Evolutionary conservation across 2,888 invertebrate genomes (phyloP).

Genomic region (Oegoconia quadripuncta): DNA sequence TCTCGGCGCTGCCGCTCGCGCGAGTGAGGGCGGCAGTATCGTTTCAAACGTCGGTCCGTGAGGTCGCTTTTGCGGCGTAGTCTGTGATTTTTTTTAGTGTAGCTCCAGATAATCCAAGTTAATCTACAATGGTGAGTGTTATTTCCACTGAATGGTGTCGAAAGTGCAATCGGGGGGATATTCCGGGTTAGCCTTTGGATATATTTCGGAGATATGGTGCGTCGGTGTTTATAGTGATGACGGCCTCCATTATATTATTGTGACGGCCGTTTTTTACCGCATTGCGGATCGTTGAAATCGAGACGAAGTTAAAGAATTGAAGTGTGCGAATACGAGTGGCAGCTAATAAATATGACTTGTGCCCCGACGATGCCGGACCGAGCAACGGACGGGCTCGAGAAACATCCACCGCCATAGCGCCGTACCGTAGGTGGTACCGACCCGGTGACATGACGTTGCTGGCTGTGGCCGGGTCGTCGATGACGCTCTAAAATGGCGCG

Average conservation of each 20-base stretch:
- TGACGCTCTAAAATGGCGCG: conserved; percentile 47
- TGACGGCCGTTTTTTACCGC: conserved; percentile 79
- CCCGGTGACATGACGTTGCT: conserved; percentile 56
- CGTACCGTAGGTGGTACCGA: conserved; percentile 63
- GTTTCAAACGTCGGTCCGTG: conserved; percentile 77
- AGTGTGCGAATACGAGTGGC: conserved; percentile 3
- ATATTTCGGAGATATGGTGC: conserved; percentile 70
- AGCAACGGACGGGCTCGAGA: conserved; percentile 46
- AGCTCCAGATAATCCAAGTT: conserved; percentile 80
- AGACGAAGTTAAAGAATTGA: conserved; percentile 21
- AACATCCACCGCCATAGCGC: conserved; percentile 61
- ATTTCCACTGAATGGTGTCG: conserved; percentile 61
- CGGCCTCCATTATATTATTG: conserved; percentile 78
- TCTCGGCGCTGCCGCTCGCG: conserved; percentile 72
- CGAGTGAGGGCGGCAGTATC: conserved; percentile 80
- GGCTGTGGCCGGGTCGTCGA: conserved; percentile 40
- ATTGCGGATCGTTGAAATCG: conserved; percentile 65
- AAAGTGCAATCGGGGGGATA: conserved; percentile 58
- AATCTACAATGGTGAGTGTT: conserved; percentile 80
- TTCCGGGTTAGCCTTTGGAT: conserved; percentile 40
- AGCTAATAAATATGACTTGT: no score
- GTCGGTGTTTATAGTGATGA: conserved; percentile 77
- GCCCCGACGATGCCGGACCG: conserved; percentile 17
- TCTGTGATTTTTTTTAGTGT: conserved; percentile 80
- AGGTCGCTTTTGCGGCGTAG: conserved; percentile 77